Percentiles rank a stretch among this genome's conserved stretches.
Evolutionary conservation across 2,888 invertebrate species (phyloP).

Genomic region (Tenthredo notha): DNA sequence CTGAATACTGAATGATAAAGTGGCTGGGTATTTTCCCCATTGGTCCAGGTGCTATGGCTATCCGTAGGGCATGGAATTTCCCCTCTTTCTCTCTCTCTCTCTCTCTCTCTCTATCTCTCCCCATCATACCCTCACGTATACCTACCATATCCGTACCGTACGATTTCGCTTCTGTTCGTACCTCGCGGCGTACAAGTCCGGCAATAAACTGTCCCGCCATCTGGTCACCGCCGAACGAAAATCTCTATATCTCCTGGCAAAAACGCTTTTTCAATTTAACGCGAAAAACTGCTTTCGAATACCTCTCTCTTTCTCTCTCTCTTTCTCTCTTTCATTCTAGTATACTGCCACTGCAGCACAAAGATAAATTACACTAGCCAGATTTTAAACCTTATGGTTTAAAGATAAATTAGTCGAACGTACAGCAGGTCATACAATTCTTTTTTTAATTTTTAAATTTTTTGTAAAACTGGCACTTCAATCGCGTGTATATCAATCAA

Average conservation of each 20-base stretch:
- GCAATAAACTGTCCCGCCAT: conserved; percentile 53
- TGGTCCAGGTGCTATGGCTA: background rate
- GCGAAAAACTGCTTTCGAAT: conserved; percentile 28
- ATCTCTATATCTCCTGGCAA: conserved; percentile 49
- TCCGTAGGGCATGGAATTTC: background rate
- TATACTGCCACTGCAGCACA: conserved; percentile 57
- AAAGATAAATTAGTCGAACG: conserved; percentile 69
- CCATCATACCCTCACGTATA: background rate
- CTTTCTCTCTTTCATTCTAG: conserved; percentile 20
- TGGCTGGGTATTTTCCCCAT: background rate
- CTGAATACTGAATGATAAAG: conserved; percentile 37
- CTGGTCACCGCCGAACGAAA: conserved; percentile 48
- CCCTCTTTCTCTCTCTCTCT: no score
- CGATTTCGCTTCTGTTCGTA: conserved; percentile 42
- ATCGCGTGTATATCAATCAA: background rate
- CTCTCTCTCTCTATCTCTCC: no score
- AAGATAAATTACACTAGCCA: conserved; percentile 67
- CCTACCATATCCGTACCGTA: background rate
- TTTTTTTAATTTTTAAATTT: no score
- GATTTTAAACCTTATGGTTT: conserved; percentile 65
- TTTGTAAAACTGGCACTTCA: conserved; percentile 10
- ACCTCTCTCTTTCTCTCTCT: conserved; percentile 14
- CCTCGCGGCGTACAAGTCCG: conserved; percentile 45
- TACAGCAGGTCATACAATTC: conserved; percentile 37
- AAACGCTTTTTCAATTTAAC: conserved; percentile 55